Percentiles rank a stretch among this genome's conserved stretches.
These are phyloP conservation scores for crab-eating macaque (Macaca fascicularis) DNA, from an alignment of 2,113 vertebrate species.

Conservation along the genomic window T2T-MFA8v1.1 NC_088380.1:164167501-164168000, in stretches of 20 bases:
- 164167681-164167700: neutral
- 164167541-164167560: neutral
- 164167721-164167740: neutral
- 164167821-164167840: neutral
- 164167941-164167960: neutral
- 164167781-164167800: neutral
- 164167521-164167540: neutral
- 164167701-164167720: neutral
- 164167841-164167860: neutral
- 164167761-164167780: neutral
- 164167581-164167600: too few relatives aligned
- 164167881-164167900: neutral
- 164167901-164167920: neutral
- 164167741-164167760: neutral
- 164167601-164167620: neutral
- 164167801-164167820: neutral
- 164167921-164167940: neutral
- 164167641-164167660: neutral
- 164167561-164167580: neutral
- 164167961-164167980: neutral
- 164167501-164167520: neutral
- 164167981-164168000: neutral
- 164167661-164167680: neutral
- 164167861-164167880: neutral
- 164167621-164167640: neutral